These are phyloP conservation scores for Netelia melanura DNA, from an alignment of 2,888 invertebrate genomes.

Conservation along the genomic window DNA sequence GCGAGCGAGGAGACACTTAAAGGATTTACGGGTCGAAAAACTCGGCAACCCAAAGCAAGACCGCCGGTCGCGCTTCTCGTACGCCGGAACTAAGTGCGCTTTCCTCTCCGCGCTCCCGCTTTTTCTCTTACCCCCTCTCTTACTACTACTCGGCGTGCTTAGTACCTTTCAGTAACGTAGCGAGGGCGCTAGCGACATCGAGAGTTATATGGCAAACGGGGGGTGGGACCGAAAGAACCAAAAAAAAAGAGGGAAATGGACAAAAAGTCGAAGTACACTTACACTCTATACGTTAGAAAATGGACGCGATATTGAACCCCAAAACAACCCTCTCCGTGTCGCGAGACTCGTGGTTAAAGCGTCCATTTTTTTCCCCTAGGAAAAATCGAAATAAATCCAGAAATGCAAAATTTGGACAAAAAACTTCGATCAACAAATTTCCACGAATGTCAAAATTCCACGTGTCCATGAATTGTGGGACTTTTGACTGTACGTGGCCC, in stretches of 20 bases:
- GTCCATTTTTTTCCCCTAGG: too few relatives aligned
- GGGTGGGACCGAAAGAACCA: conserved; percentile 6
- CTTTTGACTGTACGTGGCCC: conserved; percentile 1
- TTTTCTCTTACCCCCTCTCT: neutral
- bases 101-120: neutral
- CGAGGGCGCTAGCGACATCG: neutral
- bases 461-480: neutral
- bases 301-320: neutral
- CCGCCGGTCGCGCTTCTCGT: conserved; percentile 1
- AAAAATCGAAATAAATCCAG: too few relatives aligned
- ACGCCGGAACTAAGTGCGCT: conserved; percentile 64
- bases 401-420: neutral
- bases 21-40: conserved; percentile 83
- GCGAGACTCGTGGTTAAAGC: too few relatives aligned
- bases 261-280: conserved; percentile 10
- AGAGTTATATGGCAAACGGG: conserved; percentile 11
- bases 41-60: conserved; percentile 72
- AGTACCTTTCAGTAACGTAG: neutral
- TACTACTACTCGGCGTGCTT: neutral
- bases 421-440: neutral
- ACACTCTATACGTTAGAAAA: neutral
- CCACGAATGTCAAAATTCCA: neutral
- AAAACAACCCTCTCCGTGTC: neutral
- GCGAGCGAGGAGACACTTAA: conserved; percentile 80
- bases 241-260: neutral